Evolutionary conservation across 2,113 vertebrate genomes (phyloP), one percentile per base, ranked within the genome.

Genomic region (Cyanoramphus novaezelandiae): DNA sequence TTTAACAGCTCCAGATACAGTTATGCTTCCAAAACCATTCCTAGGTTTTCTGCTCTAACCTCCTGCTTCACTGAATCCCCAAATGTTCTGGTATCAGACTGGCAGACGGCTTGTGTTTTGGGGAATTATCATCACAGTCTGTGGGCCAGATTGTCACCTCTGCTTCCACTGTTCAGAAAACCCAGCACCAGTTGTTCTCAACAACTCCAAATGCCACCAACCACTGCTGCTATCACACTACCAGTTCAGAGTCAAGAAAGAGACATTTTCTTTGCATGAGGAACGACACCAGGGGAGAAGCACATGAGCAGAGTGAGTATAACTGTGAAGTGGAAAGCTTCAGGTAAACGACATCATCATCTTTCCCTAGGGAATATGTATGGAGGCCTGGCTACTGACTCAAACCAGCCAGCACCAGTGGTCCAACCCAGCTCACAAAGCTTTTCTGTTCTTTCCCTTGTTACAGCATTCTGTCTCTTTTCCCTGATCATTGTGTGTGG

Each of bases 281-380:
- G 50, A 80, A 65, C 2, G 41, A 35, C 21, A 25, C 3, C 0
- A 0, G 13, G 13, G 19, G 13, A 28, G 28, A 67, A 43, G 41
- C 4, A 0, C 18, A 2, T 1, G 6, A 50, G 12, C 28, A 55
- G 20, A 13, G 20, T 0, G 5, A 16, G 24, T 1, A 7, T 29
- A 35, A 13, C n/a, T 23, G 20, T 6, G 13, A 57, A 65, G 52
- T 13, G 7, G 47, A 77, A 84, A 80, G 27, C 46, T 65, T 44
- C 57, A 35, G 39, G 8, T 39, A 33, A 41, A 1, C 1, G 31
- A 17, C 9, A 33, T 4, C n/a, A 33, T 9, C 37, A 7, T 3
- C 47, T 11, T 57, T 69, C 43, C 43, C 25, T 3, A 16, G 6
- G 13, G 21, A 1, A n/a, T 9, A 14, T 1, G 13, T 1, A 47